Evolutionary conservation across 2,888 invertebrate species (phyloP).

Genomic region (Pegoplata infirma): DNA sequence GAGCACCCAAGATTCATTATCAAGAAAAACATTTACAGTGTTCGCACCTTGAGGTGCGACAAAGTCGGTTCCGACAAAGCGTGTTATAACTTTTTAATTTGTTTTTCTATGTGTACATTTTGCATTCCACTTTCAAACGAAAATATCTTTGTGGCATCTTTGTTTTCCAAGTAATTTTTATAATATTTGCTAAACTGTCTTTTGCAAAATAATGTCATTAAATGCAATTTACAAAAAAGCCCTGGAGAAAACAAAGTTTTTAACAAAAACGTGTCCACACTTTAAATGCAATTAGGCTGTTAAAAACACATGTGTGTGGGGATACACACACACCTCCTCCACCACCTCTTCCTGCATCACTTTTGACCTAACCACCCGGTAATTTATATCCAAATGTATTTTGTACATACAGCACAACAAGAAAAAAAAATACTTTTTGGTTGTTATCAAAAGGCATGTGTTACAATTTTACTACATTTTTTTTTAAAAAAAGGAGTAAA

Average conservation of each 20-base stretch:
- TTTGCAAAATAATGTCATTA: neutral
- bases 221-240: neutral
- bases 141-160: no score
- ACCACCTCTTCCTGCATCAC: neutral
- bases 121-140: no score
- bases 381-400: neutral
- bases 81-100: no score
- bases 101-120: no score
- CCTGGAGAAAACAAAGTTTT: neutral
- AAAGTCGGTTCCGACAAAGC: no score
- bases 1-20: no score
- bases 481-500: slow-evolving; percentile 5
- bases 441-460: neutral
- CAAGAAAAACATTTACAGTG: no score
- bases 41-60: no score
- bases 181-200: no score
- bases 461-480: no score
- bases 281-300: neutral
- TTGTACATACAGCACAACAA: neutral
- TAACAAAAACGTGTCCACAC: neutral
- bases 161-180: no score
- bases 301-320: neutral
- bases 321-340: neutral
- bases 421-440: neutral
- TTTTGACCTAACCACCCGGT: neutral